phyloP scores from a whole-genome alignment of 1,140 invertebrate species.

The Macrocentrus cingulum region DNA sequence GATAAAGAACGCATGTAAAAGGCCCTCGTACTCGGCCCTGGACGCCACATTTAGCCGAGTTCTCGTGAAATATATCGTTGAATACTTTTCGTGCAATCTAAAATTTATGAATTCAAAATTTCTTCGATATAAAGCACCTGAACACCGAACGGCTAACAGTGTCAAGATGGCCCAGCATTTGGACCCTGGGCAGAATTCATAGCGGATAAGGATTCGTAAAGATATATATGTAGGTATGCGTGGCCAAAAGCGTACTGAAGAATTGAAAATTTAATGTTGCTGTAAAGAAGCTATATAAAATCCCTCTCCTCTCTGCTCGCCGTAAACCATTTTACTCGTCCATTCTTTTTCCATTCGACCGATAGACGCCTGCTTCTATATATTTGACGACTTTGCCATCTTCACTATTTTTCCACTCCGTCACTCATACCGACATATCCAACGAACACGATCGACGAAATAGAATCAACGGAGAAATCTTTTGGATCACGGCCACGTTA shows the following conservation, averaged over 20 bases:
- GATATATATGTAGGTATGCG: neutral
- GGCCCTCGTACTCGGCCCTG: too few relatives aligned
- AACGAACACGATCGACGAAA: neutral
- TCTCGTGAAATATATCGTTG: too few relatives aligned
- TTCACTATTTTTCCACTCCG: neutral
- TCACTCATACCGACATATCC: neutral
- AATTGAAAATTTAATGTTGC: constrained; percentile 5
- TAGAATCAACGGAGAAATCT: neutral
- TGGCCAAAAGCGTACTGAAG: neutral
- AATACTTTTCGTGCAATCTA: neutral
- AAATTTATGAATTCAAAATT: neutral
- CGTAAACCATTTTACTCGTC: neutral
- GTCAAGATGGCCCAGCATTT: neutral
- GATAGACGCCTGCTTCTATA: too few relatives aligned
- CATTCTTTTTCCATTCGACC: neutral
- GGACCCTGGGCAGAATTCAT: neutral
- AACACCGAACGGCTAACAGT: neutral
- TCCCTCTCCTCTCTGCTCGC: neutral
- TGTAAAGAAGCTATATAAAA: neutral
- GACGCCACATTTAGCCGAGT: neutral
- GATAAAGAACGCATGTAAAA: too few relatives aligned
- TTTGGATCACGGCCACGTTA: constrained; percentile 3
- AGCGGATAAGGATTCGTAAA: neutral
- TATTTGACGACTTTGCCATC: neutral
- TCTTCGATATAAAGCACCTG: neutral